Conservation (phyloP, 2,888 invertebrate genomes). For the Cylloceria caligata region DNA sequence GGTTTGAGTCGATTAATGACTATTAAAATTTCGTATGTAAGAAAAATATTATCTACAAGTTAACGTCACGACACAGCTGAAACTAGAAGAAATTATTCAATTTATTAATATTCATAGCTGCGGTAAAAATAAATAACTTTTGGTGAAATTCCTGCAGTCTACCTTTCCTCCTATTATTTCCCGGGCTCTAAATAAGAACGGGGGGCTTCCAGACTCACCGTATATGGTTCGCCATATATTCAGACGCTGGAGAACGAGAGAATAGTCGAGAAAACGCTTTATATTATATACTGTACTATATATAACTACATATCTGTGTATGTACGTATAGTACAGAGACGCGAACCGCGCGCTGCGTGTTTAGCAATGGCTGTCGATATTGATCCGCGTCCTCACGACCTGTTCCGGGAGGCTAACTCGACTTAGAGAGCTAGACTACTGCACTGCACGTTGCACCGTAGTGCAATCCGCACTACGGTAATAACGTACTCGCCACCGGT, state of each 20-base stretch:
- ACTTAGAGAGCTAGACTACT: conserved; percentile 53
- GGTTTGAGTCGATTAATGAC: too few species aligned
- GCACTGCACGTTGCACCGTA: conserved; percentile 46
- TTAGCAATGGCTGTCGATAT: conserved; percentile 71
- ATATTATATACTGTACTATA: conserved; percentile 18
- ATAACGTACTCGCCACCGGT: conserved; percentile 4
- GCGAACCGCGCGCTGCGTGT: conserved; percentile 61
- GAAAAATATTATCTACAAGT: neutral
- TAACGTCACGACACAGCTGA: neutral
- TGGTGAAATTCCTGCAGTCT: neutral
- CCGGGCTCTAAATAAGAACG: conserved; percentile 12
- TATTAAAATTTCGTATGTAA: too few species aligned
- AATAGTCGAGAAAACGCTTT: conserved; percentile 17
- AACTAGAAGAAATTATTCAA: neutral
- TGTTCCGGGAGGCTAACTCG: conserved; percentile 66
- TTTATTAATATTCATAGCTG: neutral
- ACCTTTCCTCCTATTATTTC: conserved; percentile 9
- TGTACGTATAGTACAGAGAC: conserved; percentile 7
- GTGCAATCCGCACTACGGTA: conserved; percentile 22
- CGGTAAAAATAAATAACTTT: neutral
- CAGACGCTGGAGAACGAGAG: conserved; percentile 23
- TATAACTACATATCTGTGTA: neutral
- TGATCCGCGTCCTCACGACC: conserved; percentile 70
- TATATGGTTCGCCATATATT: conserved; percentile 19
- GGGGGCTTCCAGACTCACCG: neutral